A percentile compares a stretch with the other conserved stretches of the same genome.
Evolutionary conservation across 2,888 invertebrate species (phyloP).

Genomic region (Crocallis elinguaria): DNA sequence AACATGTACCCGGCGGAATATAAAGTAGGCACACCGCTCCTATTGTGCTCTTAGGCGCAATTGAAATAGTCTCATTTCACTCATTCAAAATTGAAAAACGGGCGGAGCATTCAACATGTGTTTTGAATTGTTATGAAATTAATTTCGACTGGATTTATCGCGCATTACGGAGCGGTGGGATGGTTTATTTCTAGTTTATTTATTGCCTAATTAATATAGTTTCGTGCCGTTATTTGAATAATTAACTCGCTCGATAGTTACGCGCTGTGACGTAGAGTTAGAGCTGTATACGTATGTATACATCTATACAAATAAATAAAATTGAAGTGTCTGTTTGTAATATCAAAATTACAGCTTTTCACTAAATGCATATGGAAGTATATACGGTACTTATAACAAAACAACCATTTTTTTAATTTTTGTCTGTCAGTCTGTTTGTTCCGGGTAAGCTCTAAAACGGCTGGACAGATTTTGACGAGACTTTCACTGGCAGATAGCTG

Average conservation of each 20-base stretch:
- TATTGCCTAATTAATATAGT: not conserved
- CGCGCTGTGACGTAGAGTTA: not conserved
- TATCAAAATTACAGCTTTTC: too few species aligned
- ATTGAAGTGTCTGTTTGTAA: too few species aligned
- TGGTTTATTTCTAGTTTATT: not conserved
- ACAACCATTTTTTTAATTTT: too few species aligned
- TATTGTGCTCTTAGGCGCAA: slow-evolving; percentile 20
- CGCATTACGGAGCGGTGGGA: not conserved
- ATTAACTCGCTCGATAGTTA: not conserved
- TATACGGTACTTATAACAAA: too few species aligned
- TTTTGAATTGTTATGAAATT: not conserved
- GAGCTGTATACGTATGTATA: not conserved
- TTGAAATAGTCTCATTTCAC: slow-evolving; percentile 22
- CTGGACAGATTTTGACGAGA: too few species aligned
- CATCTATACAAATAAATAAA: too few species aligned
- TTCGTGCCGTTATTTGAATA: not conserved
- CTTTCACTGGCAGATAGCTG: too few species aligned
- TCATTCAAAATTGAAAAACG: slow-evolving; percentile 20
- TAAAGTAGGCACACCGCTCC: slow-evolving; percentile 47
- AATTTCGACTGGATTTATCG: not conserved
- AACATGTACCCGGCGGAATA: slow-evolving; percentile 56
- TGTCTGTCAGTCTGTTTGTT: too few species aligned
- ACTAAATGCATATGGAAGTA: too few species aligned
- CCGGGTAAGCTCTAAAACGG: too few species aligned
- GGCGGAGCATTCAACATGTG: slow-evolving; percentile 5